Base-by-base conservation (phyloP, 2,888 invertebrate genomes). In the Hoplodrina blanda region DNA sequence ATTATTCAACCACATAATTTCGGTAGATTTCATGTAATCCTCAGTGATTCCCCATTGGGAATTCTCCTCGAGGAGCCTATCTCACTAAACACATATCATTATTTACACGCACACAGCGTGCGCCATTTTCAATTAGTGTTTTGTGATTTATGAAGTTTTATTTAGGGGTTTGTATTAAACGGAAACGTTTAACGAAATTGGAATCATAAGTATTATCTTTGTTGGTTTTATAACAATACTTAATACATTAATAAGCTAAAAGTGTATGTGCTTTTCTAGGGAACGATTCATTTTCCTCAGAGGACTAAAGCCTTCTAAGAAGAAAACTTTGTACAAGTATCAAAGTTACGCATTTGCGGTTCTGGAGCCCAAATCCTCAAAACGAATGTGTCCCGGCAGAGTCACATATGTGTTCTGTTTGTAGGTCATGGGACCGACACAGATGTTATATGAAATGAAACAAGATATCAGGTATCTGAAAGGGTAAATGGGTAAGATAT, bases 51-150 rank as follows among this genome's bases (percentile, higher is more conserved):
- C 49, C n/a, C 20, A n/a, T 7, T 10, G 11, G 46, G 13, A 8
- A 37, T 62, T n/a, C 33, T 50, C 7, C 1, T n/a, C 13, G 20
- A 52, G 17, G 37, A 50, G 20, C 6, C 17, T 8, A 19, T 20
- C 37, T 37, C 13, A 65, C n/a, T n/a, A 52, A 25, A 19, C 30
- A 2, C 6, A 0, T 13, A 44, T 30, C 0, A 30, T 41, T 50
- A 8, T 85, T 88, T 83, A 86, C 80, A 72, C 81, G 75, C 78
- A 78, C 81, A 73, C 77, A 81, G 70, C 72, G 66, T 78, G 72
- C 68, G 65, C 82, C 69, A 10, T 83, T 85, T 85, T 81, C 86
- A 89, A 88, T 88, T 89, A 89, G 86, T 73, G 81, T 67, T 64
- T 50, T n/a, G 73, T 86, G 88, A 88, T 81, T 85, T 85, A 89